Evolutionary conservation across 2,113 vertebrate species (phyloP), one percentile per base, ranked within the genome.

Genomic region (Struthio camelus): DNA sequence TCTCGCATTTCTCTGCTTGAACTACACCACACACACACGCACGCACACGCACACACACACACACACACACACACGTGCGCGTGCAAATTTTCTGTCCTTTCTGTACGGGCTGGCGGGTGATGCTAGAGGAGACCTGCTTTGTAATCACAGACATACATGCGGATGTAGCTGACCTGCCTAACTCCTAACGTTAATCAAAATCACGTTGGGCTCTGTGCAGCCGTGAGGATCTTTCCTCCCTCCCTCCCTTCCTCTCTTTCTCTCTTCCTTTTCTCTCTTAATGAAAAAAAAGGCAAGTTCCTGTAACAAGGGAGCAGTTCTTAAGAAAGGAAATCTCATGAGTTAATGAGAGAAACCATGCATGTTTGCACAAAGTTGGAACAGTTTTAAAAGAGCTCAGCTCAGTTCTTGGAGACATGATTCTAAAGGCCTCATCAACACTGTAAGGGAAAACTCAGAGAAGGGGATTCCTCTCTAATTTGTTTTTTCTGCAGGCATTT

Each of bases 1-100:
- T 90, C 85, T 78, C 59, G 0, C 5, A 28, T 96, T 97, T 93
- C 91, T 87, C 62, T 42, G 18, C 62, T 83, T 89, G 80, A 96
- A 54, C 17, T 14, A 28, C 8, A 9, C 34, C 53, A 27, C 1
- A 1, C 25, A 5, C 53, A 13, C 4, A 30, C 34, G 22, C 46
- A 18, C 46, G 7, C 46, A 18, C 46, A 19, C 46, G 9, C 46
- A 19, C 46, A 48, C 14, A 30, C 7, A 7, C n/a, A 7, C 51
- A 25, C 1, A 2, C 27, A 10, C 56, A 12, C 5, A 38, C 34
- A 36, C n/a, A n/a, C n/a, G n/a, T n/a, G n/a, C n/a, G n/a, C n/a
- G n/a, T n/a, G n/a, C n/a, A n/a, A n/a, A n/a, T n/a, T n/a, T n/a
- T n/a, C 42, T 36, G 36, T 62, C 76, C 54, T 40, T 58, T 30